Conservation (phyloP, 1,140 invertebrate genomes). For the Zaprionus gabonicus region DNA sequence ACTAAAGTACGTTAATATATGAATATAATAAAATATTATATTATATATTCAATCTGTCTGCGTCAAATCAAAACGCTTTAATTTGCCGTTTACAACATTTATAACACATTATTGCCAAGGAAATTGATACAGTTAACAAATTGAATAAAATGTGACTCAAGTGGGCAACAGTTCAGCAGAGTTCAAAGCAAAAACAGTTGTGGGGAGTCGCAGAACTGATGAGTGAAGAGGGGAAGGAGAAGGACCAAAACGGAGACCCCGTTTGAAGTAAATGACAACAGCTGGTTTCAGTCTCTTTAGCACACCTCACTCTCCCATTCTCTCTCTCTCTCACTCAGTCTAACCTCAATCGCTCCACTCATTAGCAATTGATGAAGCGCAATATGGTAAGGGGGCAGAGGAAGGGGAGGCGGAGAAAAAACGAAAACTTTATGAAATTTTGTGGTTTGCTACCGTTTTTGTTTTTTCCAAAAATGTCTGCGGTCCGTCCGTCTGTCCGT, state of each 20-base stretch:
- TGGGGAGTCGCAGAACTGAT: background rate
- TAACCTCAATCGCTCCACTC: conserved; percentile 57
- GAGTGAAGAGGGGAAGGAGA: background rate
- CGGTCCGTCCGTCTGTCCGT: conserved; percentile 28
- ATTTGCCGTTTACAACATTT: conserved; percentile 11
- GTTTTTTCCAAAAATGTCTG: conserved; percentile 67
- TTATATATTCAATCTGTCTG: background rate
- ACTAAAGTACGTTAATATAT: no score
- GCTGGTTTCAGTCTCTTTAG: conserved; percentile 56
- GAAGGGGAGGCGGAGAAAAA: conserved; percentile 1
- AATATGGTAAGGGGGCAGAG: conserved; percentile 18
- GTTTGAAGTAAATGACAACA: conserved; percentile 69
- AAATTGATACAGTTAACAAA: conserved; percentile 68
- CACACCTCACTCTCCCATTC: conserved; percentile 3
- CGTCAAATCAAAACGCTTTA: conserved; percentile 19
- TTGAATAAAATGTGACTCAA: conserved; percentile 72
- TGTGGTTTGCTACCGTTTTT: conserved; percentile 77
- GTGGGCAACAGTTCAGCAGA: conserved; percentile 53
- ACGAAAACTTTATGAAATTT: conserved; percentile 76
- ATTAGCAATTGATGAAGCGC: conserved; percentile 82
- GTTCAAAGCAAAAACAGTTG: conserved; percentile 61
- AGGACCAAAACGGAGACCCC: background rate
- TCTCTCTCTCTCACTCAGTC: conserved; percentile 21
- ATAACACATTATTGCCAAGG: conserved; percentile 27
- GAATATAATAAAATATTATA: background rate